Base-by-base conservation (phyloP, 2,797 vertebrate species). In the Ciconia nigra region DNA sequence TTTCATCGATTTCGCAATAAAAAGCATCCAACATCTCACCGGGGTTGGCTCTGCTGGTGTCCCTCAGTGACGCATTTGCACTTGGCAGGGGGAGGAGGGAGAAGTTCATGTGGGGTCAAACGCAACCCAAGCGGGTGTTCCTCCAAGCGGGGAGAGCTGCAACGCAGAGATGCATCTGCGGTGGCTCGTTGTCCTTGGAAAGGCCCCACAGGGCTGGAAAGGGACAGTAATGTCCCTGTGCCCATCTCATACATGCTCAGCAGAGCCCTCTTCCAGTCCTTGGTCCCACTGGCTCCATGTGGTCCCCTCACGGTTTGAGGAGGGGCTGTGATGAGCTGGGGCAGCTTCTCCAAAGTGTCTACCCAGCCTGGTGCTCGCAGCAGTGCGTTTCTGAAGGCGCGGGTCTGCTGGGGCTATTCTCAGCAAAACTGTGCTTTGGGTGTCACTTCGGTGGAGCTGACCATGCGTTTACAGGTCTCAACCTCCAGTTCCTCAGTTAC, bases 381-480 rank as follows among this genome's bases (percentile, higher is more conserved):
- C 42, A 35, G 28, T 4, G 26, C 29, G n/a, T n/a, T 20, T 47
- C 44, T 37, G 49, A 35, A 47, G 49, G 42, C 4, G 19, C 0
- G 7, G 18, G 21, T 44, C 72, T 86, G 61, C 61, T 59, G 29
- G 39, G 55, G 19, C 73, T 73, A 2, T 46, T 89, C 42, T 39
- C 51, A 62, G 82, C 46, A 74, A 15, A 74, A 11, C 22, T 15
- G 15, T 18, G 49, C 58, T 83, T 42, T 54, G 41, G 41, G 18
- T 33, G 33, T 39, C 42, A 7, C 58, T 57, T 59, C 0, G 2
- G 35, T 54, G 25, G 65, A 65, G 59, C 0, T 73, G 51, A 22
- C 46, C 0, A 0, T 10, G 8, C 0, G 0, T 9, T 25, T 61
- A 22, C 9, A 6, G 3, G 31, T 54, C 72, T 57, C 46, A 66